Evolutionary conservation across 2,888 invertebrate species (phyloP).

Genomic region (Prosapia bicincta): DNA sequence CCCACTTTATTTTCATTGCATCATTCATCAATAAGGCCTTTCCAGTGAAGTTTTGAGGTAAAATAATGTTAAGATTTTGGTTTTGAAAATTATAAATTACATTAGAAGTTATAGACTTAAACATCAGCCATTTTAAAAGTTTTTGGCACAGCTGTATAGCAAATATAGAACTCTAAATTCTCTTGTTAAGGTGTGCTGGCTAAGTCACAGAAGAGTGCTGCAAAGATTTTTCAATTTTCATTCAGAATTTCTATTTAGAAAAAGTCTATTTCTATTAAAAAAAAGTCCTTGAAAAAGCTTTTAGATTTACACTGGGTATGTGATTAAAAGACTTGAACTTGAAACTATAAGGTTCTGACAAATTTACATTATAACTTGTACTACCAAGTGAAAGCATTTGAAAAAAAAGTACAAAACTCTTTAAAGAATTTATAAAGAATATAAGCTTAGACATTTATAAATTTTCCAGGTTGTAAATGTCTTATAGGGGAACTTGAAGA

Average conservation of each 20-base stretch:
- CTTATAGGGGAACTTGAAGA: constrained; percentile 6
- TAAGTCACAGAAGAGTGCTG: not conserved
- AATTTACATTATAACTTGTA: not conserved
- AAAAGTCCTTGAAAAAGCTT: not conserved
- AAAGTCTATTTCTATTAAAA: not conserved
- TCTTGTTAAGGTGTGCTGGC: not conserved
- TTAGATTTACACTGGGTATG: not conserved
- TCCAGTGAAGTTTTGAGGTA: not conserved
- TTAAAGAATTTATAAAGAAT: too few species aligned
- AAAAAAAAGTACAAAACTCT: not conserved
- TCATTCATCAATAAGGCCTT: not conserved
- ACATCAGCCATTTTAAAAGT: not conserved
- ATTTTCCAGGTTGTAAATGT: constrained; percentile 11
- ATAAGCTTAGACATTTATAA: not conserved
- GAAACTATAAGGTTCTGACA: not conserved
- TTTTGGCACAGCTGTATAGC: not conserved
- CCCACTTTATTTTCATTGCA: not conserved
- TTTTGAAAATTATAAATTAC: not conserved
- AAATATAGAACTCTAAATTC: not conserved
- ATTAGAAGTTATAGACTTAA: not conserved
- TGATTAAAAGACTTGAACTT: not conserved
- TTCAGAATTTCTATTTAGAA: not conserved
- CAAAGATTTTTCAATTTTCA: not conserved
- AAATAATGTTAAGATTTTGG: not conserved
- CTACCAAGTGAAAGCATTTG: not conserved